A percentile compares a stretch with the other conserved stretches of the same genome.
Conservation (phyloP, 2,888 invertebrate species). For the Caenorhabditis sp. region DNA sequence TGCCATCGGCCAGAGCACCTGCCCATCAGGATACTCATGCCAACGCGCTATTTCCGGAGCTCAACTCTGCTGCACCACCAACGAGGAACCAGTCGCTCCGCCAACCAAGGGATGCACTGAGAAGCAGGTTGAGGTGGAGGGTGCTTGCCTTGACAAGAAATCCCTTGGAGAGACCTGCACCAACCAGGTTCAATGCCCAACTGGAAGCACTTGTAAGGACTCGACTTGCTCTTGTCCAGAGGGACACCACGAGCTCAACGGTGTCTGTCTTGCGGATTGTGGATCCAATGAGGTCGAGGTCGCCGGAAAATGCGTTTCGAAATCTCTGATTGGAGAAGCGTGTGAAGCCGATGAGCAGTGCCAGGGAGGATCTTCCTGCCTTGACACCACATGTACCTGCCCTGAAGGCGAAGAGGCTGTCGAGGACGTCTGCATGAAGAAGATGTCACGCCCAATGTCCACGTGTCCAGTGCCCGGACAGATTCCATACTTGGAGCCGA, state of each 20-base stretch:
- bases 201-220: conserved; percentile 74
- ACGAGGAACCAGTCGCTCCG: conserved; percentile 57
- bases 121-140: conserved; percentile 80
- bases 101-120: conserved; percentile 73
- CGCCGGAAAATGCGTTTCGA: conserved; percentile 76
- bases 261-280: conserved; percentile 73
- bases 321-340: conserved; percentile 71
- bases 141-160: conserved; percentile 78
- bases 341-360: conserved; percentile 79
- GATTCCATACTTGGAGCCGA: conserved; percentile 76
- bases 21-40: conserved; percentile 82
- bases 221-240: conserved; percentile 78
- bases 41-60: conserved; percentile 78
- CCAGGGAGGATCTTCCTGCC: conserved; percentile 73
- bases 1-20: conserved; percentile 80
- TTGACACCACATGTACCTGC: conserved; percentile 75
- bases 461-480: conserved; percentile 79
- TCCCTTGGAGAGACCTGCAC: conserved; percentile 74
- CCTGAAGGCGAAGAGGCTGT: conserved; percentile 75
- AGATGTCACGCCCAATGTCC: conserved; percentile 71
- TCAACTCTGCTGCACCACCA: conserved; percentile 81
- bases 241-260: conserved; percentile 75
- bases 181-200: conserved; percentile 80
- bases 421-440: conserved; percentile 74
- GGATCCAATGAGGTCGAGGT: conserved; percentile 74